These are phyloP conservation scores for Linepithema humile DNA, from an alignment of 1,140 invertebrate genomes.

Conservation along the genomic window DNA sequence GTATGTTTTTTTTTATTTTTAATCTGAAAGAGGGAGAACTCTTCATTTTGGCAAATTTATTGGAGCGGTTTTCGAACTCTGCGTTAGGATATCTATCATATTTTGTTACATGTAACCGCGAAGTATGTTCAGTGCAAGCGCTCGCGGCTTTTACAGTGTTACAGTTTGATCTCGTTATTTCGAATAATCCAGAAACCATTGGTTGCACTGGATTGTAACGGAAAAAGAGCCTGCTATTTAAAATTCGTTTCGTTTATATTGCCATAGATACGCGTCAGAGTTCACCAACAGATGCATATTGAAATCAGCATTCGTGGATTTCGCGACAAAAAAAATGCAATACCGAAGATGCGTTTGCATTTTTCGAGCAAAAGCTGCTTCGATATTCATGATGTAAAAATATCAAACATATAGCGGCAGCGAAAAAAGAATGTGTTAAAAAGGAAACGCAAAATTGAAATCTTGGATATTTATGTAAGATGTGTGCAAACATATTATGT, in stretches of 20 bases:
- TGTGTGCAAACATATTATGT: neutral
- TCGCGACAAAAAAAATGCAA: neutral
- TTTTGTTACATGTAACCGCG: slow-evolving; percentile 22
- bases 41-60: slow-evolving; percentile 11
- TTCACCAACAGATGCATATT: neutral
- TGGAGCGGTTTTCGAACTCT: neutral
- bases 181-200: neutral
- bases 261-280: neutral
- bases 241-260: neutral
- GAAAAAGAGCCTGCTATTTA: neutral
- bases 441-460: neutral
- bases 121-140: neutral
- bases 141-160: slow-evolving; percentile 6
- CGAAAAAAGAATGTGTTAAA: neutral
- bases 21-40: neutral
- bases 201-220: neutral
- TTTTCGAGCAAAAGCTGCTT: neutral
- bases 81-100: neutral
- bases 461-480: neutral
- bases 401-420: neutral
- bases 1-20: neutral
- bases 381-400: slow-evolving; percentile 7
- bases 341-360: neutral
- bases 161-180: slow-evolving; percentile 33
- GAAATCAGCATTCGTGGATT: neutral